phyloP scores from a whole-genome alignment of 2,888 invertebrate species.

The Polyommatus icarus region DNA sequence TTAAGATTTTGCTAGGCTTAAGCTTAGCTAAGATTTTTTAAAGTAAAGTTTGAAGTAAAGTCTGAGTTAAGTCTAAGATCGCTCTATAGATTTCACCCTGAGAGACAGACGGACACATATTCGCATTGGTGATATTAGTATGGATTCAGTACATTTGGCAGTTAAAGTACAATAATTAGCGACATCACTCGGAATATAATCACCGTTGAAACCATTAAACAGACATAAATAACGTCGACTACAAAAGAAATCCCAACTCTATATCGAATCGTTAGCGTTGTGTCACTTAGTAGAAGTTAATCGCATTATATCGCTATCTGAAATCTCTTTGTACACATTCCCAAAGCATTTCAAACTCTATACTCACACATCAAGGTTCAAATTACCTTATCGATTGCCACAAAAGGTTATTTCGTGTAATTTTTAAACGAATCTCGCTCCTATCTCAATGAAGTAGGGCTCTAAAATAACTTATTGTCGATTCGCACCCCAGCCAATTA shows the following conservation, averaged over 20 bases:
- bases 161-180: slow-evolving; percentile 4
- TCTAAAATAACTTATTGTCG: slow-evolving; percentile 42
- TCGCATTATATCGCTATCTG: slow-evolving; percentile 71
- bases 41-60: too few species aligned
- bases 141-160: neutral
- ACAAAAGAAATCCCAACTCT: slow-evolving; percentile 48
- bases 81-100: too few species aligned
- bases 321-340: slow-evolving; percentile 67
- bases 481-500: slow-evolving; percentile 71
- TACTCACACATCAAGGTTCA: slow-evolving; percentile 36
- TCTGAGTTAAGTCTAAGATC: too few species aligned
- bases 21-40: too few species aligned
- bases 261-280: slow-evolving; percentile 71
- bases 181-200: neutral
- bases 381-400: slow-evolving; percentile 33
- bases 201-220: slow-evolving; percentile 42
- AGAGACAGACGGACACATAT: neutral
- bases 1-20: too few species aligned
- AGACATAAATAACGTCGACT: slow-evolving; percentile 45
- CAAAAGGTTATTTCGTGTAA: slow-evolving; percentile 25
- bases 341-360: slow-evolving; percentile 46
- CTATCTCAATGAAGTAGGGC: slow-evolving; percentile 46
- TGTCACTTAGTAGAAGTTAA: slow-evolving; percentile 74
- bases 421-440: slow-evolving; percentile 41
- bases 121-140: neutral